Conservation (phyloP, 2,888 invertebrate genomes). For the Nemapogon koenigi region DNA sequence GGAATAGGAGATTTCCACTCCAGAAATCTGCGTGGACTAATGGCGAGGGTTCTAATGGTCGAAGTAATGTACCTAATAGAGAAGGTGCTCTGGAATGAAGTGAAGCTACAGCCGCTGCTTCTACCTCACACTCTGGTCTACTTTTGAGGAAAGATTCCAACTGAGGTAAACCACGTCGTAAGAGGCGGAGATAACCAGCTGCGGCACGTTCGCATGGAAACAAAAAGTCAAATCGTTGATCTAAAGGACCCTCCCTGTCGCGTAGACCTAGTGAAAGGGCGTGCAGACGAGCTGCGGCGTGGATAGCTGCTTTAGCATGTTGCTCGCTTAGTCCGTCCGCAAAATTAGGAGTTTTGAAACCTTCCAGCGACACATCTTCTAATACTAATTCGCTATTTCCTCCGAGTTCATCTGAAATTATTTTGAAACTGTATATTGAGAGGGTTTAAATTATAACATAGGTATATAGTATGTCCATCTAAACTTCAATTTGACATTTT, state of each 20-base stretch:
- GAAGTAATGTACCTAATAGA: conserved; percentile 72
- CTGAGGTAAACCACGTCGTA: conserved; percentile 79
- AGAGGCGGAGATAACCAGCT: conserved; percentile 79
- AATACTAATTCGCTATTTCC: conserved; percentile 72
- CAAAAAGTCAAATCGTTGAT: conserved; percentile 66
- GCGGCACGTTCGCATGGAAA: conserved; percentile 82
- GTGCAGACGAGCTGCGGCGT: conserved; percentile 75
- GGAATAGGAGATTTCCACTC: conserved; percentile 80
- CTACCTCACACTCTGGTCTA: conserved; percentile 68
- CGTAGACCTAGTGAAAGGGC: conserved; percentile 70
- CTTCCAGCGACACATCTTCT: conserved; percentile 73
- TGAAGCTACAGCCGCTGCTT: conserved; percentile 68
- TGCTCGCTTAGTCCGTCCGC: conserved; percentile 69
- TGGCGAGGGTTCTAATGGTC: conserved; percentile 76
- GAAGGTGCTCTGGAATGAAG: conserved; percentile 74
- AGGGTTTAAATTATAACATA: neutral
- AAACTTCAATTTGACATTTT: neutral
- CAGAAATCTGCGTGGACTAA: conserved; percentile 86
- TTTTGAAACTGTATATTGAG: no score
- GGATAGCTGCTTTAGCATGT: conserved; percentile 73
- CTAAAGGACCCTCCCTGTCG: conserved; percentile 51
- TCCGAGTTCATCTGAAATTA: conserved; percentile 49
- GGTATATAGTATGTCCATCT: neutral
- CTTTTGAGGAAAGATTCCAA: conserved; percentile 74
- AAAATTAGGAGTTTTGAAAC: conserved; percentile 72